Percentiles rank a stretch among this genome's conserved stretches.
Evolutionary conservation across 2,797 vertebrate species (phyloP).

Genomic region (Sitta carolinensis): DNA sequence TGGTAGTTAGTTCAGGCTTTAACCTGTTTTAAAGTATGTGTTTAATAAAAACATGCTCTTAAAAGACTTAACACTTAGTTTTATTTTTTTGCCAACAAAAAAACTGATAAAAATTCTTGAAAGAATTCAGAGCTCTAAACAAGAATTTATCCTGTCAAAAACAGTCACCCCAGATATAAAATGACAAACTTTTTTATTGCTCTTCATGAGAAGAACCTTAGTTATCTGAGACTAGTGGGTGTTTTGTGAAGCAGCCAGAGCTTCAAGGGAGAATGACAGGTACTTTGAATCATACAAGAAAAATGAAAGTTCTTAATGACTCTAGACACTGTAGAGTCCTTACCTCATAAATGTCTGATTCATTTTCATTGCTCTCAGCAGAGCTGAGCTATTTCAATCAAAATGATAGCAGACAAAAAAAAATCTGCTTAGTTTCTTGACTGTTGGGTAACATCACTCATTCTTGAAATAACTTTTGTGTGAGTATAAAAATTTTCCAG

Average conservation of each 20-base stretch:
- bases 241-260: not conserved
- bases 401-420: constrained; percentile 20
- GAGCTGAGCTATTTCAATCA: constrained; percentile 18
- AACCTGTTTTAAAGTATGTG: not conserved
- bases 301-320: constrained; percentile 49
- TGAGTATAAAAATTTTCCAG: not conserved
- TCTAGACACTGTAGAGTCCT: constrained; percentile 28
- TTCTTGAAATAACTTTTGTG: not conserved
- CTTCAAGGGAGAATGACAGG: constrained; percentile 27
- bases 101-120: not conserved
- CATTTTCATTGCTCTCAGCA: constrained; percentile 43
- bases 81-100: not conserved
- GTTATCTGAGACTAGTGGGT: not conserved
- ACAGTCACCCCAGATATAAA: not conserved
- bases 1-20: not conserved
- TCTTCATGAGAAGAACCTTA: not conserved
- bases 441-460: not conserved
- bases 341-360: constrained; percentile 60
- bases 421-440: not conserved
- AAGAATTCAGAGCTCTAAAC: not conserved
- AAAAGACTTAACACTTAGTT: not conserved
- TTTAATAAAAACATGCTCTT: not conserved
- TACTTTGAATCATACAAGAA: constrained; percentile 51
- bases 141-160: not conserved
- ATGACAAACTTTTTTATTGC: not conserved